These are phyloP conservation scores for Poliocrania exsul DNA, from an alignment of 2,797 vertebrate species.

Conservation along the genomic window DNA sequence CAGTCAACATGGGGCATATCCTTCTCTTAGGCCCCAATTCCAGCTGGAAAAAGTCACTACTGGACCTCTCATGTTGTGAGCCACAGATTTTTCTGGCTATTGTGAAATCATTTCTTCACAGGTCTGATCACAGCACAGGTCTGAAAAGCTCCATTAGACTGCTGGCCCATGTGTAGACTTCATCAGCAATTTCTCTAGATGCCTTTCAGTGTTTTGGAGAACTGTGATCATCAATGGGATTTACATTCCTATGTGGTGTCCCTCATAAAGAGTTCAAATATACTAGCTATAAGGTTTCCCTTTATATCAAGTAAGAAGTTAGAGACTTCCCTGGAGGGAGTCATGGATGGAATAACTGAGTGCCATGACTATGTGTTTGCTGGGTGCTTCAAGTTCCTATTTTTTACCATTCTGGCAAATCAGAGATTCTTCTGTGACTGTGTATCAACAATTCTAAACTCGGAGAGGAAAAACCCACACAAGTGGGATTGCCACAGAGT, in stretches of 20 bases:
- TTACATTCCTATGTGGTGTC: not conserved
- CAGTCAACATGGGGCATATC: not conserved
- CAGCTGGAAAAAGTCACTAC: not conserved
- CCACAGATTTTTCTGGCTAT: not conserved
- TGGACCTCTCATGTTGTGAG: not conserved
- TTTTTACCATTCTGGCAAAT: not conserved
- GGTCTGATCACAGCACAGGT: not conserved
- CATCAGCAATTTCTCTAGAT: not conserved
- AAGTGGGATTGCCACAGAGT: not conserved
- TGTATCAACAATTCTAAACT: not conserved
- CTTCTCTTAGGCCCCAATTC: not conserved
- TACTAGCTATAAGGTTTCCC: fast-evolving
- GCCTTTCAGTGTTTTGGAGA: not conserved
- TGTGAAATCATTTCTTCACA: not conserved
- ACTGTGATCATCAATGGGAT: not conserved
- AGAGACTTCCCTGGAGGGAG: not conserved
- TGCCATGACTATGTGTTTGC: not conserved
- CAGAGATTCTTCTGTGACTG: not conserved
- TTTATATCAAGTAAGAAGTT: not conserved
- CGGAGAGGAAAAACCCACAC: not conserved
- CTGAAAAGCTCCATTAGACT: not conserved
- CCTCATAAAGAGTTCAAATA: not conserved
- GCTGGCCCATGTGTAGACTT: not conserved
- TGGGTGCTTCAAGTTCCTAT: not conserved
- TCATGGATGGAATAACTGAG: fast-evolving